phyloP scores from a whole-genome alignment of 2,888 invertebrate species.

The Coremacera marginata region DNA sequence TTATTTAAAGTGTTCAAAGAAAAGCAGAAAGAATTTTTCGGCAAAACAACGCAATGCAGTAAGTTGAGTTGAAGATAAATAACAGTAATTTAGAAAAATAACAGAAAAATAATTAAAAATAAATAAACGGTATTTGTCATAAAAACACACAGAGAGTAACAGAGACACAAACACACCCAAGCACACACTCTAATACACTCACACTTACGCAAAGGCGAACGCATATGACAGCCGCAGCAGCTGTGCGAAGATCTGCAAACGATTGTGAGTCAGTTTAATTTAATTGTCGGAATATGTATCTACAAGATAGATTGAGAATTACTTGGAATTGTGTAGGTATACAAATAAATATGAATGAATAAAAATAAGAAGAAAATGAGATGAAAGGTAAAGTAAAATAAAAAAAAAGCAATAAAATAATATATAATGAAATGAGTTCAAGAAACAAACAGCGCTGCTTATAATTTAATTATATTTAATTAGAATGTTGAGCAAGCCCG shows the following conservation, averaged over 20 bases:
- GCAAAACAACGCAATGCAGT: neutral
- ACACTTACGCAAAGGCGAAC: neutral
- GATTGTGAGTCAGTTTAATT: conserved; percentile 27
- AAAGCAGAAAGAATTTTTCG: too few species aligned
- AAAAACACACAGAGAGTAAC: too few species aligned
- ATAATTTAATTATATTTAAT: too few species aligned
- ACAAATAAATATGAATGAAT: conserved; percentile 13
- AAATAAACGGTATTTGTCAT: conserved; percentile 19
- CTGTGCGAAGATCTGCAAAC: neutral
- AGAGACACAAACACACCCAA: conserved; percentile 47
- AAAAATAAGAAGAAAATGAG: neutral
- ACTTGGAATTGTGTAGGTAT: conserved; percentile 6
- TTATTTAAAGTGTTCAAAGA: too few species aligned
- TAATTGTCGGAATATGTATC: conserved; percentile 24
- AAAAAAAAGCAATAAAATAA: neutral
- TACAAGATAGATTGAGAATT: neutral
- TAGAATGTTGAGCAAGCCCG: too few species aligned
- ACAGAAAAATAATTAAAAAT: conserved; percentile 15
- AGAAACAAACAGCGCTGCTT: neutral
- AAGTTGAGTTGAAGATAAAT: neutral
- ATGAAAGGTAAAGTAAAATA: neutral
- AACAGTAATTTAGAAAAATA: neutral
- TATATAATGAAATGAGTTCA: neutral
- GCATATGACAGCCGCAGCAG: neutral
- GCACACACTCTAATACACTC: conserved; percentile 45